phyloP scores from a whole-genome alignment of 2,797 vertebrate species.

The Peromyscus eremicus region DNA sequence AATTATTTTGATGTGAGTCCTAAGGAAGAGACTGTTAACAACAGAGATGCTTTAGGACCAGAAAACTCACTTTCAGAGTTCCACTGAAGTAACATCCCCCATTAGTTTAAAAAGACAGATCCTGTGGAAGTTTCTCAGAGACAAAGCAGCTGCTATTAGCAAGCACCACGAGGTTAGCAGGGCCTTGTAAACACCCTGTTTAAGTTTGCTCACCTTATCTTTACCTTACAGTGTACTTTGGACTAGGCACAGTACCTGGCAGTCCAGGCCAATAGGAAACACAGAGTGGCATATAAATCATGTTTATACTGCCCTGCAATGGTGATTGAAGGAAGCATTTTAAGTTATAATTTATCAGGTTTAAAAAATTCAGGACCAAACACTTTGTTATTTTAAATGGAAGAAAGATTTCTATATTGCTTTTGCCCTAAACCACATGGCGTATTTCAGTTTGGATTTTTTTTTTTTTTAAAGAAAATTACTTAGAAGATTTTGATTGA shows the following conservation, averaged over 20 bases:
- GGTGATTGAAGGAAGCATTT: not conserved
- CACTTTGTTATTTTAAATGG: slow-evolving; percentile 43
- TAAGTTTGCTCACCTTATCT: not conserved
- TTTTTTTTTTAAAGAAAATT: slow-evolving; percentile 55
- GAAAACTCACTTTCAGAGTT: not conserved
- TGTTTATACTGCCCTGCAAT: not conserved
- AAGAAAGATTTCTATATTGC: slow-evolving; percentile 10
- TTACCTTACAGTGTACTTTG: not conserved
- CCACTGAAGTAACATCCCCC: not conserved
- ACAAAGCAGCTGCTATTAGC: slow-evolving; percentile 37
- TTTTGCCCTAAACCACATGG: not conserved
- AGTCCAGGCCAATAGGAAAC: not conserved
- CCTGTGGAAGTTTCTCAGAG: not conserved
- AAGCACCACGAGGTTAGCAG: not conserved
- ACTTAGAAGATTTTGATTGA: slow-evolving; percentile 54
- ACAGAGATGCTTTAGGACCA: not conserved
- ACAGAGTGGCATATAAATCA: not conserved
- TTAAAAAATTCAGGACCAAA: not conserved
- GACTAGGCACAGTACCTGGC: not conserved
- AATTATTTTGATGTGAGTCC: not conserved
- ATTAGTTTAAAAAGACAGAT: not conserved
- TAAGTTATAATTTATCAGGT: not conserved
- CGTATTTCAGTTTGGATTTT: not conserved
- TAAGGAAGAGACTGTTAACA: slow-evolving; percentile 2
- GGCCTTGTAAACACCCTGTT: not conserved